phyloP scores from a whole-genome alignment of 2,888 invertebrate genomes.

The Colletes collaris region DNA sequence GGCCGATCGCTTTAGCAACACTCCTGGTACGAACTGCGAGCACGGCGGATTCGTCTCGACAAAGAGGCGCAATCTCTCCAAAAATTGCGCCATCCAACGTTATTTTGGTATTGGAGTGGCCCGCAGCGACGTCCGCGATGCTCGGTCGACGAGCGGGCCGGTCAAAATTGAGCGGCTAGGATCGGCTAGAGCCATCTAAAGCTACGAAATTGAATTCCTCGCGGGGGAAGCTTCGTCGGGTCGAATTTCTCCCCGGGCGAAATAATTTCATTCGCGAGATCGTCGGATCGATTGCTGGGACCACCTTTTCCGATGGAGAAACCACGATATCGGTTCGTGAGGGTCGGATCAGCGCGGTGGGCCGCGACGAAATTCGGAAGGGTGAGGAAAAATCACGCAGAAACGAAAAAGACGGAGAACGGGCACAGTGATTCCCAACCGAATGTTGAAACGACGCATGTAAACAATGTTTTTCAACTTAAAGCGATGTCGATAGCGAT shows the following conservation, averaged over 20 bases:
- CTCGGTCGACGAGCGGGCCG: not conserved
- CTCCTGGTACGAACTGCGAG: no score
- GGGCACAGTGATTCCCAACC: no score
- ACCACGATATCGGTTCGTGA: not conserved
- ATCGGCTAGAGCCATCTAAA: slow-evolving; percentile 32
- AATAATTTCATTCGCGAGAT: slow-evolving; percentile 58
- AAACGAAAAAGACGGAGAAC: not conserved
- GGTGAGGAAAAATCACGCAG: slow-evolving; percentile 1
- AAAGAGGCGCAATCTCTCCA: slow-evolving; percentile 2
- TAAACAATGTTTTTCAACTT: no score
- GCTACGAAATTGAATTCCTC: slow-evolving; percentile 55
- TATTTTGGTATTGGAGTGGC: slow-evolving; percentile 1
- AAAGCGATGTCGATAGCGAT: no score
- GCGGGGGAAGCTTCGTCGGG: slow-evolving; percentile 22
- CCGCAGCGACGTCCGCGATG: slow-evolving; percentile 8
- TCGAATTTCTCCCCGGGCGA: slow-evolving; percentile 56
- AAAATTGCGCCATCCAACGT: slow-evolving; percentile 9
- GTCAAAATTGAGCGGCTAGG: slow-evolving; percentile 24
- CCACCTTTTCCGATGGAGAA: slow-evolving; percentile 13
- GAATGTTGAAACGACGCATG: no score
- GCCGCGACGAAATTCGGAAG: slow-evolving; percentile 2
- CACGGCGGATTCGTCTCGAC: not conserved
- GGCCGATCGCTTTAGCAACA: not conserved
- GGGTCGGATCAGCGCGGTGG: not conserved
- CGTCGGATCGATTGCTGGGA: slow-evolving; percentile 40